Evolutionary conservation across 2,888 invertebrate species (phyloP).

Genomic region (Drosophila atripex): DNA sequence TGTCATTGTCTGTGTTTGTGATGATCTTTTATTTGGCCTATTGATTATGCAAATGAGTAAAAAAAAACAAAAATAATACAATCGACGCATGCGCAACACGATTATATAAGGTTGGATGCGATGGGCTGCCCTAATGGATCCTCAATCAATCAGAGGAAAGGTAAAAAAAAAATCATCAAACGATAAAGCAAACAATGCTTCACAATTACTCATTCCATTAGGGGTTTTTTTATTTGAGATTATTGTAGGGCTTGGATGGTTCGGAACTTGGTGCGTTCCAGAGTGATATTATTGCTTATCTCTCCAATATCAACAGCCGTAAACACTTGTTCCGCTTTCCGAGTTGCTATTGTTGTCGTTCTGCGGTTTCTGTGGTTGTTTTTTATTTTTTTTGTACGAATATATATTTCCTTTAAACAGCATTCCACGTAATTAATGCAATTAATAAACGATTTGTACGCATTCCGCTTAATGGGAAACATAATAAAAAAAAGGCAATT

Average conservation of each 20-base stretch:
- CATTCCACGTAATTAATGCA: slow-evolving; percentile 62
- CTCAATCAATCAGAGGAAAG: slow-evolving; percentile 26
- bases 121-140: slow-evolving; percentile 22
- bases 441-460: slow-evolving; percentile 69
- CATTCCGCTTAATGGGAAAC: slow-evolving; percentile 24
- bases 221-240: background rate
- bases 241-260: background rate
- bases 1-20: slow-evolving; percentile 9
- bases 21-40: slow-evolving; percentile 27
- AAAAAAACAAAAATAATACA: slow-evolving; percentile 1
- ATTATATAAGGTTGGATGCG: slow-evolving; percentile 28
- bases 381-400: slow-evolving; percentile 25
- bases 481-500: slow-evolving; percentile 2
- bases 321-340: slow-evolving; percentile 40
- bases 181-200: slow-evolving; percentile 30
- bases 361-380: slow-evolving; percentile 27
- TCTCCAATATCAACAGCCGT: slow-evolving; percentile 35
- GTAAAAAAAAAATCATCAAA: slow-evolving; percentile 28
- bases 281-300: no score
- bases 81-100: slow-evolving; percentile 27
- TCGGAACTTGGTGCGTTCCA: slow-evolving; percentile 9
- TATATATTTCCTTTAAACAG: slow-evolving; percentile 27
- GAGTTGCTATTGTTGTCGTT: slow-evolving; percentile 8
- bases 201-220: slow-evolving; percentile 35
- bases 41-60: slow-evolving; percentile 39